Evolutionary conservation across 2,888 invertebrate species (phyloP).

Genomic region (Chalcosyrphus nemorum): DNA sequence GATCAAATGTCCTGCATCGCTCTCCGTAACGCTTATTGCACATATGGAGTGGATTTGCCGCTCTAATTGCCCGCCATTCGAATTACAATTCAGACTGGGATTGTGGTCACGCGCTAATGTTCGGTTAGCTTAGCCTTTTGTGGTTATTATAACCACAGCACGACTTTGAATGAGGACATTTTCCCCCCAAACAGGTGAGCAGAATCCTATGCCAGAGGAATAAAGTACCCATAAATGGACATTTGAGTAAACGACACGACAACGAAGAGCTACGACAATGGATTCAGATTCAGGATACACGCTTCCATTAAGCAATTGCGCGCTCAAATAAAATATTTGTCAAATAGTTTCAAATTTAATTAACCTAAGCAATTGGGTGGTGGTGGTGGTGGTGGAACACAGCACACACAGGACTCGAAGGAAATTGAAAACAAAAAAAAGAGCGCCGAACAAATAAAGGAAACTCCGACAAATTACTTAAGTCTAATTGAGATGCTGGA

Average conservation of each 20-base stretch:
- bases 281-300: not conserved
- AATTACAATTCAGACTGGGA: constrained; percentile 32
- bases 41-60: constrained; percentile 69
- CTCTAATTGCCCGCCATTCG: constrained; percentile 80
- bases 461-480: constrained; percentile 37
- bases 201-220: not conserved
- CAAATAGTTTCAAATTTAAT: constrained; percentile 37
- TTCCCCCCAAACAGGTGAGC: constrained; percentile 38
- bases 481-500: constrained; percentile 33
- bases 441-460: not conserved
- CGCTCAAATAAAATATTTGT: constrained; percentile 18
- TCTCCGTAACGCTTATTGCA: constrained; percentile 30
- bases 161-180: constrained; percentile 18
- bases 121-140: constrained; percentile 43
- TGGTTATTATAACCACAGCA: constrained; percentile 23
- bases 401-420: not conserved
- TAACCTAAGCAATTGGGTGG: not conserved
- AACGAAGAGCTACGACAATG: not conserved
- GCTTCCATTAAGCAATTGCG: not conserved
- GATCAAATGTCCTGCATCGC: constrained; percentile 48
- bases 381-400: not conserved
- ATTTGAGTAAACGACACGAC: not conserved
- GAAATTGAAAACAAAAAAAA: too few species aligned
- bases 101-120: constrained; percentile 68
- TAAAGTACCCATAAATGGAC: not conserved